Conservation (phyloP, 1,140 invertebrate species). For the Harlomillsia oculata region DNA sequence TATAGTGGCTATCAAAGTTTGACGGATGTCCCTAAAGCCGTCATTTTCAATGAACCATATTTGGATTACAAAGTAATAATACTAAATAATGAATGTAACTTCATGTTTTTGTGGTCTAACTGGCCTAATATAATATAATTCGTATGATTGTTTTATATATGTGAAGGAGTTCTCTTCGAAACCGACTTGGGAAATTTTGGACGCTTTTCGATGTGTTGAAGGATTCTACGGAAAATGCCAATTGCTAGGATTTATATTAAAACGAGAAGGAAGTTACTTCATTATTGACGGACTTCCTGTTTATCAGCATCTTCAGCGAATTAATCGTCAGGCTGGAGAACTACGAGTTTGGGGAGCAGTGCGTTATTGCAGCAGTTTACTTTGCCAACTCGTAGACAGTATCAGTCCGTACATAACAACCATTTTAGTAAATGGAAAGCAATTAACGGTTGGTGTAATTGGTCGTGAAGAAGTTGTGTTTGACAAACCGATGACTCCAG, state of each 20-base stretch:
- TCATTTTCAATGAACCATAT: constrained; percentile 58
- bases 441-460: constrained; percentile 89
- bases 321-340: constrained; percentile 79
- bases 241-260: constrained; percentile 71
- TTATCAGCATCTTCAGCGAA: constrained; percentile 57
- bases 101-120: neutral
- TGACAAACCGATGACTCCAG: constrained; percentile 91
- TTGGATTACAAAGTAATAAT: constrained; percentile 50
- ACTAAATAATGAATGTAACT: constrained; percentile 3
- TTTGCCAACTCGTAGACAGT: constrained; percentile 90
- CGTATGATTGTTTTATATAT: constrained; percentile 8
- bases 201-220: constrained; percentile 55
- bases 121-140: neutral
- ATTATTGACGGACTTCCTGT: constrained; percentile 57
- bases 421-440: constrained; percentile 92
- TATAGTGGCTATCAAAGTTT: constrained; percentile 91
- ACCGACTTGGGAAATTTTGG: constrained; percentile 61
- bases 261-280: constrained; percentile 71
- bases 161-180: constrained; percentile 40
- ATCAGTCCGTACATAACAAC: constrained; percentile 97
- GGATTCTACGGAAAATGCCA: constrained; percentile 71
- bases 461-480: constrained; percentile 89
- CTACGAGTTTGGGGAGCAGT: constrained; percentile 88
- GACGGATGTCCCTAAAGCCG: constrained; percentile 84
- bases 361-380: constrained; percentile 81